These are phyloP conservation scores for Catocala fraxini DNA, from an alignment of 2,888 invertebrate genomes.

Conservation along the genomic window DNA sequence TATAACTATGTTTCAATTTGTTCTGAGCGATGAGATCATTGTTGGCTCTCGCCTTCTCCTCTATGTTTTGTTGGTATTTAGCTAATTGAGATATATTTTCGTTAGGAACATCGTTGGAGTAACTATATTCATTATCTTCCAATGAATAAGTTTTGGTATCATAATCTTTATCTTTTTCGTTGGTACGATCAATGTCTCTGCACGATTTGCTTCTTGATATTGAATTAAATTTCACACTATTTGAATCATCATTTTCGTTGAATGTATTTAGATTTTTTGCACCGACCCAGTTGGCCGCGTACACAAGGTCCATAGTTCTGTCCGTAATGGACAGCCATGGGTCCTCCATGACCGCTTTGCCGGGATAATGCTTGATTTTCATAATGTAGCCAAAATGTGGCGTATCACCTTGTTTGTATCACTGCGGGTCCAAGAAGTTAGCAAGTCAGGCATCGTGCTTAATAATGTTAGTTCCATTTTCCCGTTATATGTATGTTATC, in stretches of 20 bases:
- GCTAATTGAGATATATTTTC: conserved; percentile 86
- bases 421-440: conserved; percentile 38
- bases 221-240: conserved; percentile 77
- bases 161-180: conserved; percentile 69
- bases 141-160: conserved; percentile 68
- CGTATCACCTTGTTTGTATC: conserved; percentile 35
- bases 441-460: conserved; percentile 28
- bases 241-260: conserved; percentile 71
- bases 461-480: conserved; percentile 62
- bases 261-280: conserved; percentile 87
- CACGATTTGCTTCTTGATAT: conserved; percentile 85
- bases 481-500: conserved; percentile 40
- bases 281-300: conserved; percentile 95
- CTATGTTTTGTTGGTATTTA: conserved; percentile 89
- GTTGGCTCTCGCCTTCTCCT: conserved; percentile 84
- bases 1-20: conserved; percentile 85
- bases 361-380: conserved; percentile 95
- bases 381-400: conserved; percentile 78
- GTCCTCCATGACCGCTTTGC: conserved; percentile 94
- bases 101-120: conserved; percentile 70
- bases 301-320: conserved; percentile 92
- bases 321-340: conserved; percentile 90
- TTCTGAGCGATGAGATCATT: conserved; percentile 85
- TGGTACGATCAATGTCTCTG: conserved; percentile 77
- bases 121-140: conserved; percentile 71